These are phyloP conservation scores for Acleris literana DNA, from an alignment of 2,888 invertebrate species.

Conservation along the genomic window DNA sequence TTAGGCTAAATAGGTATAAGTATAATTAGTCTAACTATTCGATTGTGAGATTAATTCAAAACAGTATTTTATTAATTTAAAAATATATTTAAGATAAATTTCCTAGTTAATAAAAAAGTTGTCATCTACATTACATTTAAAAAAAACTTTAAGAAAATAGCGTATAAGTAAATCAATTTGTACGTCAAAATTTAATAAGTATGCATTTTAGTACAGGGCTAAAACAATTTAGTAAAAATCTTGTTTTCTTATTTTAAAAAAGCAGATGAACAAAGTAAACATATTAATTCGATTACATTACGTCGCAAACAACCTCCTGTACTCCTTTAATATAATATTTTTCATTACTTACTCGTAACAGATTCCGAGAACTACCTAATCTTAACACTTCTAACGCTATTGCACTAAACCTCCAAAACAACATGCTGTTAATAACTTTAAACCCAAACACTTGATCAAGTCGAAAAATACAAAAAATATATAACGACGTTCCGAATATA, in stretches of 20 bases:
- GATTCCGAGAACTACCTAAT: conserved; percentile 18
- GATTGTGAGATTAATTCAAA: conserved; percentile 63
- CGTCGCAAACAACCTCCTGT: conserved; percentile 20
- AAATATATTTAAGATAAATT: conserved; percentile 22
- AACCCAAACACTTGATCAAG: conserved; percentile 18
- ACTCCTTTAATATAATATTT: conserved; percentile 23
- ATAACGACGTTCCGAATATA: conserved; percentile 45
- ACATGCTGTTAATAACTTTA: conserved; percentile 25
- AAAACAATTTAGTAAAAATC: no score
- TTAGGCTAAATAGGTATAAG: conserved; percentile 58
- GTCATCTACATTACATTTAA: not conserved
- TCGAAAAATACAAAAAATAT: conserved; percentile 32
- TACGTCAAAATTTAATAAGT: no score
- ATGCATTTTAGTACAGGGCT: no score
- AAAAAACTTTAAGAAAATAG: no score
- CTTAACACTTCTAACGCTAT: conserved; percentile 28
- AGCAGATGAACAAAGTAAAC: conserved; percentile 9
- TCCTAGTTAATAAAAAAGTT: conserved; percentile 19
- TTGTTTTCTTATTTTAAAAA: not conserved
- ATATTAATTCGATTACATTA: not conserved
- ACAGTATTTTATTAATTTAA: conserved; percentile 42
- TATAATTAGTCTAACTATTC: conserved; percentile 66
- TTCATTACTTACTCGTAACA: conserved; percentile 15
- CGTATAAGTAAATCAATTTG: no score
- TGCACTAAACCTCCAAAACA: conserved; percentile 32